Base-by-base conservation (phyloP, 2,888 invertebrate genomes). In the Drosophila anceps region DNA sequence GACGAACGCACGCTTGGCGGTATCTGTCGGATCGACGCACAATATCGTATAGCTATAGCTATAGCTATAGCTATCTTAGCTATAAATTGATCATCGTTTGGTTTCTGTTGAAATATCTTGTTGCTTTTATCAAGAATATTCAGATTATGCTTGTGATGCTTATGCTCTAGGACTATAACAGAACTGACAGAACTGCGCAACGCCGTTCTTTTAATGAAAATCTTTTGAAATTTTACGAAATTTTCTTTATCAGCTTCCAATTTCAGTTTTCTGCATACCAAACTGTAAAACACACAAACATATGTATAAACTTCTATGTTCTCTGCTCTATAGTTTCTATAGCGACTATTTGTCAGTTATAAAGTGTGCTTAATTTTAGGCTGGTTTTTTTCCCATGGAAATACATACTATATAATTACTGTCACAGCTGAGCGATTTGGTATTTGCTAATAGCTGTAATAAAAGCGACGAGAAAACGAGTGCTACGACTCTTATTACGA, bases 381-480 rank as follows among this genome's bases (percentile, higher is more conserved):
- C 6, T 5, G 15, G 9, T 33, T 20, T 51, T 51, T 20, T 18
- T 7, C 13, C 4, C 29, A 24, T 18, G 46, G 24, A 9, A 58
- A 35, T 46, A 13, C 41, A 29, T 29, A 55, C 29, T 55, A 13
- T 55, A 29, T 29, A 55, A 41, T 55, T 55, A 27, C n/a, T 41
- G 54, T 55, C 39, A 55, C 54, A 55, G 39, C 18, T 39, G 54
- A 55, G 39, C 13, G 54, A 12, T 33, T 44, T 35, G 24, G 12
- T 24, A n/a, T 58, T 31, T 55, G 41, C 33, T 48, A 69, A 57
- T 61, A 20, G 46, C 24, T 51, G 41, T 73, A 46, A 69, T 63
- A 46, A 57, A 41, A 33, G 35, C 58, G 9, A 54, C 55, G 15
- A 24, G 37, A 44, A 63, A 57, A 20, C 35, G n/a, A 18, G 15